Evolutionary conservation across 2,113 vertebrate species (phyloP).

Genomic region (Brachypteracias leptosomus): DNA sequence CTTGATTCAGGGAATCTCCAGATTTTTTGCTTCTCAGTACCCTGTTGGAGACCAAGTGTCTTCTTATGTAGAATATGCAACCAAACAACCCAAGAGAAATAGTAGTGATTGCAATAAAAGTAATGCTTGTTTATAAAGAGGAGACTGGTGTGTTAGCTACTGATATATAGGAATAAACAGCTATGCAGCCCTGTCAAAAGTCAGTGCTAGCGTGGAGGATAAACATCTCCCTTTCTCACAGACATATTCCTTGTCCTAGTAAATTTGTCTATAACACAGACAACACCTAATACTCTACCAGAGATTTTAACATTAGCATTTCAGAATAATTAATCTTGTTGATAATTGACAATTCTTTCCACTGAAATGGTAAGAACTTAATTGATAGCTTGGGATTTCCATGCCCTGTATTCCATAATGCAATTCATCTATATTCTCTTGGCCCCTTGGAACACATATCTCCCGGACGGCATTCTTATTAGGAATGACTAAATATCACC

Average conservation of each 20-base stretch:
- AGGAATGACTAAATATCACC: slow-evolving; percentile 55
- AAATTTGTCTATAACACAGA: not conserved
- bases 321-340: not conserved
- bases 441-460: slow-evolving; percentile 2
- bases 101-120: not conserved
- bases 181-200: not conserved
- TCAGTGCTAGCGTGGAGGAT: not conserved
- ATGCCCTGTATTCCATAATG: not conserved
- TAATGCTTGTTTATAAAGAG: not conserved
- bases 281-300: not conserved
- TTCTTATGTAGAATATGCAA: not conserved
- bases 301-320: not conserved
- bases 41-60: not conserved
- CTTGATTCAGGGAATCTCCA: not conserved
- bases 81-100: not conserved
- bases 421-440: slow-evolving; percentile 5
- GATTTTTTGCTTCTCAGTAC: not conserved
- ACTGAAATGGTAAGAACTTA: not conserved
- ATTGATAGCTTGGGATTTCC: not conserved
- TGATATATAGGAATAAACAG: not conserved
- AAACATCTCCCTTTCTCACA: not conserved
- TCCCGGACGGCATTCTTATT: slow-evolving; percentile 1
- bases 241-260: not conserved
- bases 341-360: not conserved
- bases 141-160: not conserved